Percentiles rank a stretch among this genome's conserved stretches.
These are phyloP conservation scores for Tamias sibiricus DNA, from an alignment of 2,113 vertebrate genomes.

Conservation along the genomic window DNA sequence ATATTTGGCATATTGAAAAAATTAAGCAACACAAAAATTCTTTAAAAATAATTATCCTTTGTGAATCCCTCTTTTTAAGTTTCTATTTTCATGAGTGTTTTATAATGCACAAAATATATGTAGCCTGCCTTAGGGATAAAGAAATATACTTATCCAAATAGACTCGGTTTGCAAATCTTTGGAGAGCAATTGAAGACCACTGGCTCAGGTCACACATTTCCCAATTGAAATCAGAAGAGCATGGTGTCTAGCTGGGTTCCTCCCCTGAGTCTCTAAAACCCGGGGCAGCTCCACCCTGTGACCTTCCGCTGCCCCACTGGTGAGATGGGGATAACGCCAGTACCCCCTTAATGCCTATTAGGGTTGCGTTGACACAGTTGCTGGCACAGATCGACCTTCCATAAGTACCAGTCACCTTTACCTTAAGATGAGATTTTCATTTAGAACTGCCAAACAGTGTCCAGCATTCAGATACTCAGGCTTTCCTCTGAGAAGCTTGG, in stretches of 20 bases:
- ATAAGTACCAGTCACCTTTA: background rate
- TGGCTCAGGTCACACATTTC: background rate
- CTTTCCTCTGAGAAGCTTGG: constrained; percentile 52
- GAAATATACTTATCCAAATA: background rate
- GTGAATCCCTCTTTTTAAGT: background rate
- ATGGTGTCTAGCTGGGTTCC: background rate
- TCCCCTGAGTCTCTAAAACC: background rate
- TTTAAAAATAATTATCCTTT: constrained; percentile 23
- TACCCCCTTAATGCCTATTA: background rate
- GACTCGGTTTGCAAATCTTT: background rate
- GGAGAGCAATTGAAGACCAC: background rate
- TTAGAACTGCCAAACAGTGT: background rate
- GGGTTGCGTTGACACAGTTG: background rate
- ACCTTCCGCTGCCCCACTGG: background rate
- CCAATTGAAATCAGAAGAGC: background rate
- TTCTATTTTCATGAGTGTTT: constrained; percentile 52
- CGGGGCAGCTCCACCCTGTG: fast-evolving
- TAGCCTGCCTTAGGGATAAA: background rate
- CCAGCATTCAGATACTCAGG: constrained; percentile 26
- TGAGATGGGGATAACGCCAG: background rate
- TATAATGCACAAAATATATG: background rate
- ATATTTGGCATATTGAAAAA: constrained; percentile 32
- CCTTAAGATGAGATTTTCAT: background rate
- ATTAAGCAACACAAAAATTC: constrained; percentile 14
- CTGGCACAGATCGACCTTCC: background rate